These are phyloP conservation scores for Phenganax marumi DNA, from an alignment of 92 coral and sea anemone species.

Conservation along the genomic window DNA sequence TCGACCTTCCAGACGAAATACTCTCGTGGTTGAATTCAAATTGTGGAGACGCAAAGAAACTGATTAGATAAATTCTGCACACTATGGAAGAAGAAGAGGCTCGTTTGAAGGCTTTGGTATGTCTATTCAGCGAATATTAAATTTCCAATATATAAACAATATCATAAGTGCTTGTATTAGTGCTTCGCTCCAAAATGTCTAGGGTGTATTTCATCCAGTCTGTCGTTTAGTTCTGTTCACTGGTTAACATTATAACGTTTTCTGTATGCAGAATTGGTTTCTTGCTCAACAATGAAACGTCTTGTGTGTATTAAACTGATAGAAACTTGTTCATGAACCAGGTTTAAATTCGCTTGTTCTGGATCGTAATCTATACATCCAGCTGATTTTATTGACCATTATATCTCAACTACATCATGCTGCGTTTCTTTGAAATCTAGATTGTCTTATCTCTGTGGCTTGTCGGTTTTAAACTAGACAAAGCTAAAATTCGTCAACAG, in stretches of 20 bases:
- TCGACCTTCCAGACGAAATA: not conserved
- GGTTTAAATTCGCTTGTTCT: slow-evolving; percentile 1
- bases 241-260: not conserved
- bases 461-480: not conserved
- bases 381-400: not conserved
- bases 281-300: not conserved
- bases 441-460: not conserved
- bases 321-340: not conserved
- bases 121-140: not conserved
- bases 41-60: not conserved
- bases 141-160: not conserved
- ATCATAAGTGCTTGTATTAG: slow-evolving; percentile 7
- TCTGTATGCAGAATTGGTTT: not conserved
- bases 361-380: slow-evolving; percentile 1
- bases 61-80: not conserved
- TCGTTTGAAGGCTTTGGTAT: slow-evolving; percentile 25
- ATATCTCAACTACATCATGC: not conserved
- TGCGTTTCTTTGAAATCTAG: not conserved
- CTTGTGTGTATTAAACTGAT: not conserved
- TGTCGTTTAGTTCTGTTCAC: not conserved
- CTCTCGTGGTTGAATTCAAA: not conserved
- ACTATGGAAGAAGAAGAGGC: slow-evolving; percentile 44
- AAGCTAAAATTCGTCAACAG: not conserved
- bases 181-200: not conserved
- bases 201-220: not conserved